phyloP scores from a whole-genome alignment of 2,113 vertebrate species.

The Motacilla alba region DNA sequence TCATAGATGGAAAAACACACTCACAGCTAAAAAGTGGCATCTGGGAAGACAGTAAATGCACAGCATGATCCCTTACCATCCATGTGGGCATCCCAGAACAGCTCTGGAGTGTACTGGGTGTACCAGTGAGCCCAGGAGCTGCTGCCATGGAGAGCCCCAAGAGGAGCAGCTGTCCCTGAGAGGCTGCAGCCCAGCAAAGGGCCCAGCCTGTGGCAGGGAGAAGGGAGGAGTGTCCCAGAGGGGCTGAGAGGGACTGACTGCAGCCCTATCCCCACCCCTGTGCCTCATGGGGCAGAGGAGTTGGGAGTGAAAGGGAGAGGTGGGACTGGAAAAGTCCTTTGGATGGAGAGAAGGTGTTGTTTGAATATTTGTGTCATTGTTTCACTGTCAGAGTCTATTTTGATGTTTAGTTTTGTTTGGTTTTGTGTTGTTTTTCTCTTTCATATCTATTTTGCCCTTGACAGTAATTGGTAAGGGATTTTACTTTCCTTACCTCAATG shows the following conservation, averaged over 20 bases:
- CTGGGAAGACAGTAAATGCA: not conserved
- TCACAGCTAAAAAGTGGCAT: not conserved
- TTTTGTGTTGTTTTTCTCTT: not conserved
- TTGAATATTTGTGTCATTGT: not conserved
- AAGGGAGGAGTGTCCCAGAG: not conserved
- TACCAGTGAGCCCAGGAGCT: accelerated
- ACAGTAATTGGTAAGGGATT: not conserved
- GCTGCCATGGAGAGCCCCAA: not conserved
- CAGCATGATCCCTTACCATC: not conserved
- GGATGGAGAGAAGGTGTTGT: not conserved
- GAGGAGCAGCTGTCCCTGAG: not conserved
- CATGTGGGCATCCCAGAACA: not conserved
- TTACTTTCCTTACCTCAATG: not conserved
- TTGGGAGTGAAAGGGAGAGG: accelerated
- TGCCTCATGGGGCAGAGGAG: not conserved
- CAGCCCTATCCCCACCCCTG: not conserved
- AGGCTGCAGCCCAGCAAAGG: not conserved
- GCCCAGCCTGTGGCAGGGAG: not conserved
- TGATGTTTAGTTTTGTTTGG: not conserved
- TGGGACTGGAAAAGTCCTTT: not conserved
- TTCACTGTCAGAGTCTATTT: not conserved
- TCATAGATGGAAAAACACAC: not conserved
- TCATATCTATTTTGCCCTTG: not conserved
- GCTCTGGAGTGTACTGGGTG: not conserved
- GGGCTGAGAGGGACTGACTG: not conserved